A percentile compares a stretch with the other conserved stretches of the same genome.
Evolutionary conservation across 2,113 vertebrate species (phyloP).

Genomic region (Rutilus rutilus): DNA sequence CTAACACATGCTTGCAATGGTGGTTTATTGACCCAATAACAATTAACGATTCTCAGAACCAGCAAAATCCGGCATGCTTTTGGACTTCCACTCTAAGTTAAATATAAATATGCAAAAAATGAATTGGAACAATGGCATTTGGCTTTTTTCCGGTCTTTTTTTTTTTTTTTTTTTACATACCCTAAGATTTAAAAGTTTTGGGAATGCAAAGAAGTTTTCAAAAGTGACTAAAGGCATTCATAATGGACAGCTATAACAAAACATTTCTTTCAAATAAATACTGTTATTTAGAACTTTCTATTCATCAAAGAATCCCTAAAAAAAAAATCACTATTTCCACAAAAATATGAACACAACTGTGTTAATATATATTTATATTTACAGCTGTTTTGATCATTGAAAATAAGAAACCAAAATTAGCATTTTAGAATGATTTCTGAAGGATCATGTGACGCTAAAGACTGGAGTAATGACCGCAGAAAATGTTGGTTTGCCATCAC

Average conservation of each 20-base stretch:
- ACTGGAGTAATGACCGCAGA: neutral
- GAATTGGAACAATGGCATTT: neutral
- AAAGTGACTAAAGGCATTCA: too few species aligned
- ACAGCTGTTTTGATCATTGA: neutral
- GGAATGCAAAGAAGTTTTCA: too few species aligned
- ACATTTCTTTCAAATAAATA: too few species aligned
- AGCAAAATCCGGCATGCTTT: neutral
- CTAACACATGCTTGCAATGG: neutral
- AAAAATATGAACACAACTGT: too few species aligned
- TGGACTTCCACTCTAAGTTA: neutral
- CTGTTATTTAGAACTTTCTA: too few species aligned
- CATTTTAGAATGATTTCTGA: neutral
- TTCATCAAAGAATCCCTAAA: too few species aligned
- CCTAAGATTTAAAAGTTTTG: too few species aligned
- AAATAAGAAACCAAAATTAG: neutral
- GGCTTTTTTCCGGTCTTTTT: too few species aligned
- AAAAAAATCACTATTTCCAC: too few species aligned
- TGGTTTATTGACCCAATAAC: neutral
- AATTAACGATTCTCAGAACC: neutral
- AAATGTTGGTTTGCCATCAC: neutral
- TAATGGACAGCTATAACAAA: too few species aligned
- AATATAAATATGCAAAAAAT: neutral
- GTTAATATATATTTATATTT: too few species aligned
- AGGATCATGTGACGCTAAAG: neutral
- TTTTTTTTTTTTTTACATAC: too few species aligned